Percentiles rank a stretch among this genome's conserved stretches.
Conservation (phyloP, 2,113 vertebrate species). For the Caranx melampygus region DNA sequence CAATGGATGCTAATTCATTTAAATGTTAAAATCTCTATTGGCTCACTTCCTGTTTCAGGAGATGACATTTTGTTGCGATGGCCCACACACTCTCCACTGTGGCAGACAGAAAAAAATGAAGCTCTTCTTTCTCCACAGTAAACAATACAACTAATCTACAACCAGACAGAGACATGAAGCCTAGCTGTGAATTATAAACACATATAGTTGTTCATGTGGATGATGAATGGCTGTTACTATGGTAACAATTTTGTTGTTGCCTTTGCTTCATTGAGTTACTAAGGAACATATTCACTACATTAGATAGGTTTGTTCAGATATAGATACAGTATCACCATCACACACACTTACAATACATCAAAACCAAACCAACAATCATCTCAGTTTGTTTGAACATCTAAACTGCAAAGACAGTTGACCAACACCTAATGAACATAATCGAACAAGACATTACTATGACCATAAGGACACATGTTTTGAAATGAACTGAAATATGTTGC, state of each 20-base stretch:
- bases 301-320: not conserved
- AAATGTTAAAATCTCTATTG: not conserved
- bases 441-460: not conserved
- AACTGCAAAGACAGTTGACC: not conserved
- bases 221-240: not conserved
- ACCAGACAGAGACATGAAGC: too few relatives aligned
- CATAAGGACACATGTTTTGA: not conserved
- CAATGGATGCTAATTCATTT: not conserved
- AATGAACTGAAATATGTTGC: not conserved
- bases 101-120: too few relatives aligned
- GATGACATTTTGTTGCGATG: not conserved
- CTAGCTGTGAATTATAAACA: not conserved
- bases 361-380: not conserved
- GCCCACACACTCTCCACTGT: not conserved
- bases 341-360: not conserved
- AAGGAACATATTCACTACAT: not conserved
- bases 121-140: too few relatives aligned
- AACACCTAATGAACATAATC: not conserved
- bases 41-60: not conserved
- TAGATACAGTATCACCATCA: not conserved
- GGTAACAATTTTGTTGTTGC: not conserved
- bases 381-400: not conserved
- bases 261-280: rapidly evolving
- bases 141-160: too few relatives aligned
- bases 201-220: not conserved